Base-by-base conservation (phyloP, 2,888 invertebrate genomes). In the Arrhopalites spinosus region DNA sequence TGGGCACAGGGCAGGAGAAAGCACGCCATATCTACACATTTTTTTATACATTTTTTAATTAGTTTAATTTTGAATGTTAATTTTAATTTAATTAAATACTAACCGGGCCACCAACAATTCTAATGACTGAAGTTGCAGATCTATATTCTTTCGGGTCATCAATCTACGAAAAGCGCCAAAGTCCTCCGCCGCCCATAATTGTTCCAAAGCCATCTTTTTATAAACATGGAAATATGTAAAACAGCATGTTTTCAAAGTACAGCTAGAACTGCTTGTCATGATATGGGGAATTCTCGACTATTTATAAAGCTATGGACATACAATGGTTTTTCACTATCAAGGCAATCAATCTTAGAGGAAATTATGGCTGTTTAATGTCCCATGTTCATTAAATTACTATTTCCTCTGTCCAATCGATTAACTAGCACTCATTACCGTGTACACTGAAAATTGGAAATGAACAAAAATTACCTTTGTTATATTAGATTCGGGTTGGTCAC, bases 101-200 rank as follows among this genome's bases (percentile, higher is more conserved):
- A 36, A 36, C 82, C 92, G 90, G 83, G 91, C 89, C 84, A 94
- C 93, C 73, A 95, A 92, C 83, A 94, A 87, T 85, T 94, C 94
- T 81, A 95, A 86, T 0, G 94, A 94, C 88, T 96, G 92, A 78
- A 96, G 86, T 85, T 96, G 96, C 47, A 96, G 87, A 84, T 96
- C 95, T 29, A 96, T 90, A 85, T 96, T 96, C 84, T 94, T 92
- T 85, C 95, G 93, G 8, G 92, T 92, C 96, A 96, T 96, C 91
- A 96, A 93, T 78, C 92, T 90, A 75, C 92, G 91, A 85, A 96
- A 96, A 86, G 95, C 92, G 80, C 91, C 90, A 83, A 91, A 93
- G 86, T 96, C 95, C 84, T 96, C 95, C 0, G 95, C 95, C 0
- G 96, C 95, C 93, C 95, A 93, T 77, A 96, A 93, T 88, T 93